Base-by-base conservation (phyloP, 92 coral and sea anemone genomes). In the Zoanthus sociatus region DNA sequence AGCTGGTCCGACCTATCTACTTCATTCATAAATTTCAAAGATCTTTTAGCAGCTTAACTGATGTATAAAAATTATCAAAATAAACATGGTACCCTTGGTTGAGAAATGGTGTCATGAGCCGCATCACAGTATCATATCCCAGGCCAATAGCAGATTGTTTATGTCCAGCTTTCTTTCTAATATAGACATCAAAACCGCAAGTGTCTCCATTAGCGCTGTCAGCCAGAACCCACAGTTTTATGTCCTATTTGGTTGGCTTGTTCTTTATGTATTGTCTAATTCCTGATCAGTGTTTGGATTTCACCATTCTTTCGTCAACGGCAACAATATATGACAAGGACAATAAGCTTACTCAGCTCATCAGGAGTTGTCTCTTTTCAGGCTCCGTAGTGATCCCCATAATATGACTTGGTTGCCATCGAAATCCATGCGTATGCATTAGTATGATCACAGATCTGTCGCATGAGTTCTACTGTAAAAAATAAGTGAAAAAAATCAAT, bases 1-100 rank as follows among this genome's bases (percentile, higher is more conserved):
- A 83, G 51, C 79, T 83, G 87, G 66, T 71, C 87, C 9, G 87
- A 83, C 32, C 78, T 20, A 32, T 84, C 88, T n/a, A 84, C 68
- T 17, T 82, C 88, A 84, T 84, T 84, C 88, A 84, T 84, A 46
- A 10, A 73, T 15, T 84, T 37, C n/a, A 68, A 68, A 68, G 73
- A 7, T 68, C 73, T 68, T 68, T 68, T 68, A 68, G 46, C 73
- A 68, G 45, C 73, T 68, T 68, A 26, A 68, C 73, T 9, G 45
- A 26, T 32, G 73, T 68, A 32, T 68, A 68, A 68, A 68, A 68
- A 68, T 68, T 68, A 68, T 68, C 73, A 68, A 68, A 68, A 72
- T 68, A 68, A 68, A 68, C 73, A 68, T 68, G 44, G 44, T 68
- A 68, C 46, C 46, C 73, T 68, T 68, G 73, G 73, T 26, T 26